Evolutionary conservation across 2,888 invertebrate genomes (phyloP).

Genomic region (Dolomedes plantarius): DNA sequence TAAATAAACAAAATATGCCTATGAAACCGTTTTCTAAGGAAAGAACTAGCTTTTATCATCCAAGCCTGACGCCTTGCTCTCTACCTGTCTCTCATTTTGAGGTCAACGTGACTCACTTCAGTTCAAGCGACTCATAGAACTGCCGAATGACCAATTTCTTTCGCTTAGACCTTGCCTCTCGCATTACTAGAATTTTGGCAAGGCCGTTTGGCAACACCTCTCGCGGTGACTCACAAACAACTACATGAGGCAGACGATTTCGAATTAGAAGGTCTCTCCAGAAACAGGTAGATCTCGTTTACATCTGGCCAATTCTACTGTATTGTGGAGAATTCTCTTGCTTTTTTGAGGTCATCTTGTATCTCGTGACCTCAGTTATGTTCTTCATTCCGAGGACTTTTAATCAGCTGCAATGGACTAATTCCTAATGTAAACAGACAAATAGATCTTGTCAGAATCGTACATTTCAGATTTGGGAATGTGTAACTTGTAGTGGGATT

Average conservation of each 20-base stretch:
- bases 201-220: conserved; percentile 68
- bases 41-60: conserved; percentile 21
- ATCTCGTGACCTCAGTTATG: neutral
- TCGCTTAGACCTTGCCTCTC: conserved; percentile 49
- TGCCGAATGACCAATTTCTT: conserved; percentile 38
- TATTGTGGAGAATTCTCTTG: neutral
- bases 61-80: conserved; percentile 48
- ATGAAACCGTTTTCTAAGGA: conserved; percentile 1
- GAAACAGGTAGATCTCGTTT: conserved; percentile 62
- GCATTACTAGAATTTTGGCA: conserved; percentile 61
- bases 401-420: neutral
- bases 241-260: conserved; percentile 23
- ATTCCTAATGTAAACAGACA: conserved; percentile 12
- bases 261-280: conserved; percentile 45
- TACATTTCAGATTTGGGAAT: neutral
- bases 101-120: conserved; percentile 63
- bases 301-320: neutral
- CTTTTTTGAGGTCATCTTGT: conserved; percentile 12
- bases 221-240: conserved; percentile 51
- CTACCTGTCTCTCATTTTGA: conserved; percentile 68
- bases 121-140: conserved; percentile 31
- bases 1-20: too few relatives aligned
- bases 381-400: neutral
- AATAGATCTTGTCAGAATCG: neutral
- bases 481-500: neutral